These are phyloP conservation scores for Brachystomella parvula DNA, from an alignment of 1,140 invertebrate genomes.

Conservation along the genomic window DNA sequence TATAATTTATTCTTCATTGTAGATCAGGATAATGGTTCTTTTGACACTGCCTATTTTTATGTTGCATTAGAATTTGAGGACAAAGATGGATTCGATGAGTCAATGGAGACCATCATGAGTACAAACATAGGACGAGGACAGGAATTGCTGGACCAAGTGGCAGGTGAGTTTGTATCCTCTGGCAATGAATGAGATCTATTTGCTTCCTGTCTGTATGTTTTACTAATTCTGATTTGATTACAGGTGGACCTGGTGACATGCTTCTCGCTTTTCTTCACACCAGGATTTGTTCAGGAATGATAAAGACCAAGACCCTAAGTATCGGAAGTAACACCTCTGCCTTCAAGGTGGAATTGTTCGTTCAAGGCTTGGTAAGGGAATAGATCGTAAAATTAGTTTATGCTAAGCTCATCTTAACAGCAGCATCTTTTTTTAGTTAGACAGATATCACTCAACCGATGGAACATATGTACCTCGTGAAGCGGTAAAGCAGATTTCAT, in stretches of 20 bases:
- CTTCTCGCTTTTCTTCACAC: constrained; percentile 30
- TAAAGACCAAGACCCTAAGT: constrained; percentile 13
- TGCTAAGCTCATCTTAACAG: neutral
- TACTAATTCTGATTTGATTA: neutral
- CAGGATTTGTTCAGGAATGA: constrained; percentile 18
- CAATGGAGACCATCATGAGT: constrained; percentile 10
- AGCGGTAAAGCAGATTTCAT: neutral
- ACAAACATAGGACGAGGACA: constrained; percentile 15
- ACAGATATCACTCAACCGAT: neutral
- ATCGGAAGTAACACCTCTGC: constrained; percentile 22
- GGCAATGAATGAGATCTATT: neutral
- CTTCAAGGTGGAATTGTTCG: constrained; percentile 21
- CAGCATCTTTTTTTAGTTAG: neutral
- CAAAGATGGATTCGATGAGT: constrained; percentile 9
- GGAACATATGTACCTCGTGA: neutral
- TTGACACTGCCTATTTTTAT: neutral
- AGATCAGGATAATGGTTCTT: neutral
- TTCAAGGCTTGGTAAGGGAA: constrained; percentile 18
- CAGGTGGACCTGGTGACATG: constrained; percentile 29
- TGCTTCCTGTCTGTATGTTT: constrained; percentile 2
- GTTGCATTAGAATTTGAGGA: constrained; percentile 10
- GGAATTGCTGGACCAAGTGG: constrained; percentile 9
- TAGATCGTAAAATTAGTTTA: neutral
- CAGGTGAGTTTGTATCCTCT: neutral
- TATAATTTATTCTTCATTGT: neutral